phyloP scores from a whole-genome alignment of 2,888 invertebrate species.

The Trichopoda pennipes region DNA sequence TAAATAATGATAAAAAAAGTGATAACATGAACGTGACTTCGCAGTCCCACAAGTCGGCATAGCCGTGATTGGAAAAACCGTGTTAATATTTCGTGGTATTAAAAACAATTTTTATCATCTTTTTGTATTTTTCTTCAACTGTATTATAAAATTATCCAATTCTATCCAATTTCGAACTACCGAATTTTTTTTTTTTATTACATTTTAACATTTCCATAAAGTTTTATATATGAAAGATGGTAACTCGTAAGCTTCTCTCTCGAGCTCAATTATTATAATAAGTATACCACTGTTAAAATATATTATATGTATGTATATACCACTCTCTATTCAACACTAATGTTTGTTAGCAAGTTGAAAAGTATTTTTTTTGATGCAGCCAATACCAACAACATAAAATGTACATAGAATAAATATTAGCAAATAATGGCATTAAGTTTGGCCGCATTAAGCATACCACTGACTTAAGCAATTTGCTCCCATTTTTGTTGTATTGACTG shows the following conservation, averaged over 20 bases:
- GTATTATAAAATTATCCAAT: too few species aligned
- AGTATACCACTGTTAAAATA: not conserved
- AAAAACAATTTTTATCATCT: too few species aligned
- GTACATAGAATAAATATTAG: constrained; percentile 65
- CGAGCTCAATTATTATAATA: constrained; percentile 48
- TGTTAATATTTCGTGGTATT: too few species aligned
- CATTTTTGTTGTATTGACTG: constrained; percentile 54
- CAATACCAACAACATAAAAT: constrained; percentile 47
- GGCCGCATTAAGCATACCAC: constrained; percentile 64
- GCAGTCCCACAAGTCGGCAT: too few species aligned
- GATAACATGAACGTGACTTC: too few species aligned
- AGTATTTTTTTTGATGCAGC: constrained; percentile 16
- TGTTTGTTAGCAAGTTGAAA: constrained; percentile 33
- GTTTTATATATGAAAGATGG: not conserved
- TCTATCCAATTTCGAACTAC: too few species aligned
- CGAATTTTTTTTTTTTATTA: too few species aligned
- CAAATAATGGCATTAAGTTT: constrained; percentile 67
- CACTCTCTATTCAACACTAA: constrained; percentile 60
- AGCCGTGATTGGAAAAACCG: too few species aligned
- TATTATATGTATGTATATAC: not conserved
- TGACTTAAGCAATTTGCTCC: constrained; percentile 69
- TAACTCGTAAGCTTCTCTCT: constrained; percentile 9
- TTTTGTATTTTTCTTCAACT: too few species aligned
- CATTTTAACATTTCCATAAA: too few species aligned
- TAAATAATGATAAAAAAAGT: too few species aligned